Evolutionary conservation across 2,113 vertebrate genomes (phyloP), one percentile per base, ranked within the genome.

Genomic region (Coturnix japonica): DNA sequence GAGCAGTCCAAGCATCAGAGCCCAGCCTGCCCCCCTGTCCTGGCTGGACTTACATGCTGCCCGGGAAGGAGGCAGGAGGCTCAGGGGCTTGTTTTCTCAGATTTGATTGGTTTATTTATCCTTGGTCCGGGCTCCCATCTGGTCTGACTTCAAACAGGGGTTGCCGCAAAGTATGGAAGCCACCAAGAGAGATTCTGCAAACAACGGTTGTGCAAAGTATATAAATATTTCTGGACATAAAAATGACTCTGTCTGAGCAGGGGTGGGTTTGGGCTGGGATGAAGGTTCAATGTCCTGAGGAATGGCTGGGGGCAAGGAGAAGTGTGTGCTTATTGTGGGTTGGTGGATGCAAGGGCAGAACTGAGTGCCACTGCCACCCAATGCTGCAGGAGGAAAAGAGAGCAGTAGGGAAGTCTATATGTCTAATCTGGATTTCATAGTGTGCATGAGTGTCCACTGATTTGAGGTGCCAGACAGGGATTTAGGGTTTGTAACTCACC

Each of bases 71-170:
- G 96, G 95, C 95, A 96, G 97, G 97, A 92, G 94, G 87, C 87
- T 93, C 85, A 79, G 82, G 92, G 93, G 89, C 95, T 98, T 98
- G 98, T 98, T 99, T 99, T 98, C 98, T 98, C 98, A 98, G 98
- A 98, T 97, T 97, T 97, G 97, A 96, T 96, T 96, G 97, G 97
- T 98, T 97, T 99, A 98, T 98, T 99, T 99, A 98, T 98, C 97
- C 97, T 98, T 94, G 87, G 96, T 95, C 94, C 95, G 77, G 69
- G 91, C 94, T 96, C 94, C 95, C 95, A 94, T 97, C 97, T 98
- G 97, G 97, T 98, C 97, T 95, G 95, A 43, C 95, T 97, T 97
- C 97, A 97, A 97, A 97, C 96, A 75, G 83, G 89, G 96, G 82
- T 90, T 93, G 81, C 91, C 6, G 18, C 37, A 1, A 94, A 93